Base-by-base conservation (phyloP, 2,888 invertebrate species). In the Tricholauxania praeusta region DNA sequence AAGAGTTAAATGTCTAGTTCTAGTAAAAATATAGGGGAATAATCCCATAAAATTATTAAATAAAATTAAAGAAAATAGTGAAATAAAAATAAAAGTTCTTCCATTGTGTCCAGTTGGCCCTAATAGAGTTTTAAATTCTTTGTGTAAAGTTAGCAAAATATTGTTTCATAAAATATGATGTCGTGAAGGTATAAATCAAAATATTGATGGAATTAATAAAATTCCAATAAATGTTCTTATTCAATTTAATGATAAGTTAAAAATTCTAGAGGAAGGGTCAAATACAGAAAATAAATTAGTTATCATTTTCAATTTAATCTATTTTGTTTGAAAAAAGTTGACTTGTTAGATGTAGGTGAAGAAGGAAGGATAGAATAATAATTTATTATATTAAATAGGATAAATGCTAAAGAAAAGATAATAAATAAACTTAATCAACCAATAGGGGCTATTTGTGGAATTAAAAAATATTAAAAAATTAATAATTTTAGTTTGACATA, bases 401-500 rank as follows among this genome's bases (percentile, higher is more conserved):
- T 80, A 84, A 90, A 89, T 79, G 87, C 85, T 68, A 83, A 60
- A 72, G 80, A 81, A 82, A 88, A 88, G 69, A 86, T 76, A 76
- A 88, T 73, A 81, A 86, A 87, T 83, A 89, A 80, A 49, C 77
- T 78, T 79, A 88, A 78, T 89, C 89, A 90, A 77, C 88, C 89
- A 86, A 92, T 87, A 8, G 92, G 91, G 53, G 89, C 89, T 91
- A 92, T 91, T 90, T 92, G 92, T 72, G 92, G 92, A 0, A 92
- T 91, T 86, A 90, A 91, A 90, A 89, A 90, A 89, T 91, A 91
- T 89, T 89, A 88, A 79, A 66, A 65, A 65, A 74, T 81, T 89
- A 89, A 89, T 90, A 88, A 91, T 90, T 91, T 91, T 89, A 91
- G 89, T 88, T 89, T 92, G 92, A 92, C 91, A 91, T 89, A 88